phyloP scores from a whole-genome alignment of 2,113 vertebrate genomes.

The Ginglymostoma cirratum region DNA sequence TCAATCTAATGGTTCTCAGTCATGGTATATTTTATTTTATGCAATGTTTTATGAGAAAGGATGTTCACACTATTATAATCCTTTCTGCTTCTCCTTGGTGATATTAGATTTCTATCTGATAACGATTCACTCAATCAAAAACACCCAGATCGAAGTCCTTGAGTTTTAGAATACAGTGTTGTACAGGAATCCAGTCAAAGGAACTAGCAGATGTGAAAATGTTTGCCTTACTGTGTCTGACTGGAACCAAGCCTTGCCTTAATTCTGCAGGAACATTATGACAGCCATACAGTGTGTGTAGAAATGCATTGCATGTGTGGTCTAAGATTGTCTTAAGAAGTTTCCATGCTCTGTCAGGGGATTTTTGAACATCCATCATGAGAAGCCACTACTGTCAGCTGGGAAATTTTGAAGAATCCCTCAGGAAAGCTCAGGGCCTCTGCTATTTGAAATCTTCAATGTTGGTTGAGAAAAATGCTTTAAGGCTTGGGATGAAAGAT shows the following conservation, averaged over 20 bases:
- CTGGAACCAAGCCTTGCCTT: conserved; percentile 17
- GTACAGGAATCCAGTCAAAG: conserved; percentile 3
- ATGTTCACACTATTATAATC: neutral
- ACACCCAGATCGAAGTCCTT: neutral
- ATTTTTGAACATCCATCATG: conserved; percentile 29
- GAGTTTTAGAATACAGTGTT: neutral
- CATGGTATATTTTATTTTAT: neutral
- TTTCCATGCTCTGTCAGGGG: neutral
- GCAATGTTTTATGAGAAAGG: neutral
- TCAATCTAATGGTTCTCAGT: neutral
- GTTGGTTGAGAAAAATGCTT: neutral
- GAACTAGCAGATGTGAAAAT: conserved; percentile 16
- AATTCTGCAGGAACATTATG: conserved; percentile 11
- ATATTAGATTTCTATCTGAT: neutral
- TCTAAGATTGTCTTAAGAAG: neutral
- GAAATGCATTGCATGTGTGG: conserved; percentile 21
- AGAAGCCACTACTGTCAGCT: conserved; percentile 8
- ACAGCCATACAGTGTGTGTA: neutral
- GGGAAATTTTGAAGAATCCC: conserved; percentile 9
- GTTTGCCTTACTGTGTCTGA: neutral
- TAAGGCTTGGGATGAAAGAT: neutral
- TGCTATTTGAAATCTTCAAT: conserved; percentile 8
- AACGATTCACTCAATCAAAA: neutral
- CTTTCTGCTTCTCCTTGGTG: neutral
- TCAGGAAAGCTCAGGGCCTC: neutral